phyloP scores from a whole-genome alignment of 1,140 invertebrate genomes.

The Mycetomoellerius zeteki region DNA sequence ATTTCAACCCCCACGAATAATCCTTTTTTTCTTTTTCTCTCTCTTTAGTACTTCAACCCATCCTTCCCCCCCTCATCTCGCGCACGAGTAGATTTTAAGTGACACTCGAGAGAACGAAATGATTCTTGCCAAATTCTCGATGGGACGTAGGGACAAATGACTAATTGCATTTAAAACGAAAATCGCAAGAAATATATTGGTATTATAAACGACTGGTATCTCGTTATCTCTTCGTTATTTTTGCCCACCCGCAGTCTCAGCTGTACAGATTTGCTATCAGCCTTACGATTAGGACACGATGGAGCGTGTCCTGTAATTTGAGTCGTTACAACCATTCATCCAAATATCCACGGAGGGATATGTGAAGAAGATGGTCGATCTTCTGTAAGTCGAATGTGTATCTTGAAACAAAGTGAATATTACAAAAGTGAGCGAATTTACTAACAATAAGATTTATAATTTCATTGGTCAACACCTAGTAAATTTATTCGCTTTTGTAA shows the following conservation, averaged over 20 bases:
- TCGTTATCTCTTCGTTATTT: slow-evolving; percentile 46
- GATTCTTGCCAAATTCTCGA: slow-evolving; percentile 85
- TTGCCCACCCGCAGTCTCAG: slow-evolving; percentile 27
- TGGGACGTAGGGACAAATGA: slow-evolving; percentile 81
- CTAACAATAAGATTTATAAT: too few relatives aligned
- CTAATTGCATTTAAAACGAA: slow-evolving; percentile 77
- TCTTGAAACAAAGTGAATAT: too few relatives aligned
- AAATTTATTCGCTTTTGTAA: too few relatives aligned
- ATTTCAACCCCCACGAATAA: slow-evolving; percentile 33
- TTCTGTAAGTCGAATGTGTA: neutral
- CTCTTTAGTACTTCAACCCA: slow-evolving; percentile 55
- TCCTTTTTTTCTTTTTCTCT: neutral
- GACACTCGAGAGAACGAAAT: slow-evolving; percentile 78
- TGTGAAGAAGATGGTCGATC: neutral
- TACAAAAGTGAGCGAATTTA: too few relatives aligned
- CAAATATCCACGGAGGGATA: neutral
- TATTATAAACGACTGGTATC: slow-evolving; percentile 81
- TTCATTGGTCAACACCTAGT: too few relatives aligned
- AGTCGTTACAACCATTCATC: slow-evolving; percentile 4
- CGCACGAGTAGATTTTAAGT: slow-evolving; percentile 75
- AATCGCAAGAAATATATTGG: slow-evolving; percentile 84
- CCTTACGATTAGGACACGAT: slow-evolving; percentile 16
- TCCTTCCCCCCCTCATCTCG: slow-evolving; percentile 55
- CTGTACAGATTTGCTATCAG: slow-evolving; percentile 36
- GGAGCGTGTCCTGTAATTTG: slow-evolving; percentile 3